Evolutionary conservation across 2,797 vertebrate species (phyloP).

Genomic region (Acridotheres tristis): DNA sequence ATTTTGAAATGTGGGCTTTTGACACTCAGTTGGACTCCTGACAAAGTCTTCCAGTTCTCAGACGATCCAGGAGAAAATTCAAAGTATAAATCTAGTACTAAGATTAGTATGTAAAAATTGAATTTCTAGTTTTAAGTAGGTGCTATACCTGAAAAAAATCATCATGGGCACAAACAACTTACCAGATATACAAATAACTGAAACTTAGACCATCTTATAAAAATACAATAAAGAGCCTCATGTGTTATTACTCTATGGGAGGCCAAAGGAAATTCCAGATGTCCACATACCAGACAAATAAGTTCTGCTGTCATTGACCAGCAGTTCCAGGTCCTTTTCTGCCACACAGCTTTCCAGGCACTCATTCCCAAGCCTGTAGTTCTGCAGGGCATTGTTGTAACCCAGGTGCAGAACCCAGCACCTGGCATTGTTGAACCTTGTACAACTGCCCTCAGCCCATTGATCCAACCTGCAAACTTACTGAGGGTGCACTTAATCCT

Average conservation of each 20-base stretch:
- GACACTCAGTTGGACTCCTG: neutral
- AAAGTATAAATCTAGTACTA: neutral
- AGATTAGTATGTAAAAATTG: neutral
- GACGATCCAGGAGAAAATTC: neutral
- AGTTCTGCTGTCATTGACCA: neutral
- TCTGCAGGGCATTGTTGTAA: neutral
- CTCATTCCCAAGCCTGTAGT: neutral
- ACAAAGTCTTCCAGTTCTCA: neutral
- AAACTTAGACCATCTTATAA: neutral
- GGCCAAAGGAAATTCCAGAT: neutral
- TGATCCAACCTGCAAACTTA: neutral
- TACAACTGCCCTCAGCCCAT: neutral
- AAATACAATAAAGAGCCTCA: neutral
- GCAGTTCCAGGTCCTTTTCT: neutral
- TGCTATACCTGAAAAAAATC: neutral
- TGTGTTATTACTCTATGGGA: neutral
- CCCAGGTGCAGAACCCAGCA: neutral
- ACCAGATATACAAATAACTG: neutral
- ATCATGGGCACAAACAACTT: neutral
- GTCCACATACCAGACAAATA: neutral
- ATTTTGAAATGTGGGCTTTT: neutral
- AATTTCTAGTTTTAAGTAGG: neutral
- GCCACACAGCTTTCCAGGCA: neutral
- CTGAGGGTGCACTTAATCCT: neutral
- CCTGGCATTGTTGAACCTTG: neutral